Conservation (phyloP, 1,140 invertebrate genomes). For the Cepaea nemoralis region DNA sequence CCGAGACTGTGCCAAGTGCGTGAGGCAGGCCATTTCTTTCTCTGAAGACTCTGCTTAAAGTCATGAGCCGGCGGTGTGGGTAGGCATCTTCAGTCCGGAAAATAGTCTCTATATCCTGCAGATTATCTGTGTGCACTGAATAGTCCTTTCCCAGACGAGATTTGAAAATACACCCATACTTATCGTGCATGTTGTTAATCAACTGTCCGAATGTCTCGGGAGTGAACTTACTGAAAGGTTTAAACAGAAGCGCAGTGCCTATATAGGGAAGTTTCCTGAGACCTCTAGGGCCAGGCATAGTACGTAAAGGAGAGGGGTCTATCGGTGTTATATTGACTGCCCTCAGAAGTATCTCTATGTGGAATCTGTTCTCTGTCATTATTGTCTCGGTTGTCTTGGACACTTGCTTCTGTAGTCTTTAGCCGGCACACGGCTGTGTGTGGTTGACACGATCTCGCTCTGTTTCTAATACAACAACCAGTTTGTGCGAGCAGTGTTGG, state of each 20-base stretch:
- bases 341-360: not conserved
- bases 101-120: slow-evolving; percentile 9
- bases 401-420: not conserved
- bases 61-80: slow-evolving; percentile 17
- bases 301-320: not conserved
- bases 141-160: slow-evolving; percentile 24
- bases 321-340: not conserved
- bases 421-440: not conserved
- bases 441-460: not conserved
- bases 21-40: slow-evolving; percentile 8
- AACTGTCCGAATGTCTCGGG: slow-evolving; percentile 7
- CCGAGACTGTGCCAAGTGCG: slow-evolving; percentile 19
- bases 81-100: slow-evolving; percentile 18
- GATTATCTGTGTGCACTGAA: slow-evolving; percentile 13
- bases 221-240: slow-evolving; percentile 27
- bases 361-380: not conserved
- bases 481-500: no score
- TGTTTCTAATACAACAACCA: no score
- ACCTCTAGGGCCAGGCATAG: slow-evolving; percentile 23
- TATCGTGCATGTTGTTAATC: not conserved
- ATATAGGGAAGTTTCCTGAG: slow-evolving; percentile 28
- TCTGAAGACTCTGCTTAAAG: slow-evolving; percentile 8
- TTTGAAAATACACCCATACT: slow-evolving; percentile 29
- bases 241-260: slow-evolving; percentile 14
- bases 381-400: not conserved